These are phyloP conservation scores for Corvus hawaiiensis DNA, from an alignment of 2,113 vertebrate genomes.

Conservation along the genomic window DNA sequence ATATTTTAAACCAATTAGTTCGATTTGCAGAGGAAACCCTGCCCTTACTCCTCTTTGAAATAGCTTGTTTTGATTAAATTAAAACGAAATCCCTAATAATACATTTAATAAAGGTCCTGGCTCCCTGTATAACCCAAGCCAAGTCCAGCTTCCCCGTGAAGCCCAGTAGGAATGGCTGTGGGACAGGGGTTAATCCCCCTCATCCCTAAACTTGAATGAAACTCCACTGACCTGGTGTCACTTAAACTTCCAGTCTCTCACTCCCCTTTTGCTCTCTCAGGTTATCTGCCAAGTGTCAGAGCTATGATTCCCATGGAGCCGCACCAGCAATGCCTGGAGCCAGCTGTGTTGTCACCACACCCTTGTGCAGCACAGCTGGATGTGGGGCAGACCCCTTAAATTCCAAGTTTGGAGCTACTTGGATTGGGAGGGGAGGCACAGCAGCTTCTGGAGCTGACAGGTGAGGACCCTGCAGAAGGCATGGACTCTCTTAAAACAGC, in stretches of 20 bases:
- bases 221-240: neutral
- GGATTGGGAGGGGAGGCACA: rapidly evolving
- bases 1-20: conserved; percentile 8
- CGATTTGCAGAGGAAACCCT: neutral
- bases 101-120: neutral
- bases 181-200: neutral
- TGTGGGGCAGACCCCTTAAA: neutral
- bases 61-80: conserved; percentile 24
- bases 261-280: neutral
- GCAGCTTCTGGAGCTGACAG: neutral
- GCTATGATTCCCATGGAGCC: neutral
- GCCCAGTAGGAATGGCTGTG: neutral
- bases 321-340: neutral
- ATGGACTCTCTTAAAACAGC: rapidly evolving
- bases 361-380: neutral
- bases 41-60: neutral
- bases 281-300: neutral
- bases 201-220: neutral
- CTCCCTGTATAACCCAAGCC: neutral
- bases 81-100: neutral
- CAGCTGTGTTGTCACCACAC: neutral
- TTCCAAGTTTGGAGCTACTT: rapidly evolving
- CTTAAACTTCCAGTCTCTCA: neutral
- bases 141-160: neutral
- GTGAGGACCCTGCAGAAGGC: too few species aligned